Conservation (phyloP, 2,888 invertebrate genomes). For the Prenolepis imparis region DNA sequence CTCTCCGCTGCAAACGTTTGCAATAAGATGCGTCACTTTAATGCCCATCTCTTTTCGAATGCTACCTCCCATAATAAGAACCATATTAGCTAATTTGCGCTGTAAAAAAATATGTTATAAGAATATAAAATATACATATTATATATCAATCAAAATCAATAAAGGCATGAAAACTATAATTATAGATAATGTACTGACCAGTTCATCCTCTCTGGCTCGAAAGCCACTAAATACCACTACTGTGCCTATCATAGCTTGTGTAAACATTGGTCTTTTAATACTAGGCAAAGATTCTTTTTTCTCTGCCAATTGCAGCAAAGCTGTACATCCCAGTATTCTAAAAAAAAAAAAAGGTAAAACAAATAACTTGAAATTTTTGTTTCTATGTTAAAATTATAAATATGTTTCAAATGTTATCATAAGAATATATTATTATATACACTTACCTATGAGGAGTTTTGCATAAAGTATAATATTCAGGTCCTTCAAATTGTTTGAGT, state of each 20-base stretch:
- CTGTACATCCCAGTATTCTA: constrained; percentile 93
- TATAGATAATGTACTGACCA: constrained; percentile 88
- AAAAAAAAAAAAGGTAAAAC: constrained; percentile 40
- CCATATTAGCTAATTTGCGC: constrained; percentile 94
- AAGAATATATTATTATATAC: constrained; percentile 4
- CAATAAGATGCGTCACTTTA: constrained; percentile 97
- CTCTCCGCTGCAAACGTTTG: constrained; percentile 95
- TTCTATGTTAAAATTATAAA: constrained; percentile 2
- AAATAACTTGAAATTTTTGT: background rate
- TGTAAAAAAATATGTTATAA: constrained; percentile 84
- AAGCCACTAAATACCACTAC: constrained; percentile 97
- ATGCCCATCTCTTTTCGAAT: constrained; percentile 96
- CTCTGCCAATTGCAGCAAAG: constrained; percentile 91
- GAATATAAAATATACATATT: background rate
- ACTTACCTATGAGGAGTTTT: constrained; percentile 88
- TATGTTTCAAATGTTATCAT: constrained; percentile 34
- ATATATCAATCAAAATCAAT: background rate
- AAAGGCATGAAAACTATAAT: background rate
- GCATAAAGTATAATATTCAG: constrained; percentile 90
- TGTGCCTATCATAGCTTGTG: constrained; percentile 94
- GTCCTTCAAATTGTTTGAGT: constrained; percentile 91
- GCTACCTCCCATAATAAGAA: constrained; percentile 98
- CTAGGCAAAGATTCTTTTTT: constrained; percentile 91
- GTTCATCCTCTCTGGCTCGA: constrained; percentile 93
- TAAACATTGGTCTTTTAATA: constrained; percentile 94